Evolutionary conservation across 2,113 vertebrate genomes (phyloP).

Genomic region (Martes martes): DNA sequence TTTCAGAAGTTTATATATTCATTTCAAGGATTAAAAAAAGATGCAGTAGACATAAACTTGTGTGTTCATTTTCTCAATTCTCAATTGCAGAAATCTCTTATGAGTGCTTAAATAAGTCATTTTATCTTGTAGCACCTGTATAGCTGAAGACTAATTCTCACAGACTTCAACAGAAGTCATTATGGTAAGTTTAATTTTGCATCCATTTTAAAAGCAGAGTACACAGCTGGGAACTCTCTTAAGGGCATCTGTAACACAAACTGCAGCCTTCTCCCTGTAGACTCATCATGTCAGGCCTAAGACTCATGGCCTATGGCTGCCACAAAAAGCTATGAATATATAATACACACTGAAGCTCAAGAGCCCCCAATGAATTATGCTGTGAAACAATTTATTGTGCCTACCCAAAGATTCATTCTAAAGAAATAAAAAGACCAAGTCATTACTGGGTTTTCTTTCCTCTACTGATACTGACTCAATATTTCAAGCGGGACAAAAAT

Average conservation of each 20-base stretch:
- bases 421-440: conserved; percentile 30
- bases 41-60: neutral
- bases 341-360: conserved; percentile 40
- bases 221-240: conserved; percentile 46
- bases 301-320: conserved; percentile 53
- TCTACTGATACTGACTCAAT: neutral
- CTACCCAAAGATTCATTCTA: conserved; percentile 34
- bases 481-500: neutral
- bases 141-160: conserved; percentile 14
- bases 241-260: neutral
- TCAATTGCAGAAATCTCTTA: neutral
- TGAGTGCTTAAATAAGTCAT: conserved; percentile 13
- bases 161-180: conserved; percentile 11
- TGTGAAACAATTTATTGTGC: conserved; percentile 24
- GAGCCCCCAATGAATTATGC: conserved; percentile 41
- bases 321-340: conserved; percentile 55
- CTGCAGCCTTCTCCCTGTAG: neutral
- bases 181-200: conserved; percentile 42
- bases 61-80: neutral
- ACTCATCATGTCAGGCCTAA: conserved; percentile 34
- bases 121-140: neutral
- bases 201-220: conserved; percentile 43
- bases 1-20: neutral
- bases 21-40: neutral
- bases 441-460: neutral